Percentiles rank a stretch among this genome's conserved stretches.
Conservation (phyloP, 2,797 vertebrate genomes). For the Typhlichthys eigenmanni region DNA sequence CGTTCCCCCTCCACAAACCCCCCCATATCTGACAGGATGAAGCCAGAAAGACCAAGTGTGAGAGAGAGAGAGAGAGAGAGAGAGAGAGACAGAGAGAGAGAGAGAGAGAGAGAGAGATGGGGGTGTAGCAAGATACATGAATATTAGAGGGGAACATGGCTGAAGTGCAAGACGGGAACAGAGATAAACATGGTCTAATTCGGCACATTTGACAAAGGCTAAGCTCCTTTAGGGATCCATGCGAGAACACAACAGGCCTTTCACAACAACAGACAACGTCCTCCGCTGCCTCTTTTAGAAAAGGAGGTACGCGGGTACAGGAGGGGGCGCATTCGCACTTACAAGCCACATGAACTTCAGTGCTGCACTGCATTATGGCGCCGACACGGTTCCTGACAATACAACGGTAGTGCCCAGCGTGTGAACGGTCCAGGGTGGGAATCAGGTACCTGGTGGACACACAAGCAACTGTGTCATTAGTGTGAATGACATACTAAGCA, state of each 20-base stretch:
- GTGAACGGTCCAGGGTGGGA: slow-evolving; percentile 89
- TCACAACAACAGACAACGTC: slow-evolving; percentile 33
- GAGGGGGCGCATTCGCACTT: slow-evolving; percentile 72
- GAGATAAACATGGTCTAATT: slow-evolving; percentile 22
- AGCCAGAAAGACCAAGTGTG: neutral
- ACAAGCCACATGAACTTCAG: slow-evolving; percentile 97
- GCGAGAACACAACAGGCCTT: slow-evolving; percentile 27
- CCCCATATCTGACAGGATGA: slow-evolving; percentile 85
- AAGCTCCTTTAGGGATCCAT: slow-evolving; percentile 29
- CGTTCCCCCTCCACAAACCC: slow-evolving; percentile 88
- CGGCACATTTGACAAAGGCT: slow-evolving; percentile 30
- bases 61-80: slow-evolving; percentile 4
- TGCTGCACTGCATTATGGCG: slow-evolving; percentile 93
- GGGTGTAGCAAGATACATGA: slow-evolving; percentile 11
- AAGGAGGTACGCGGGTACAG: neutral
- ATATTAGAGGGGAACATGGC: neutral
- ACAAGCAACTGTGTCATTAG: slow-evolving; percentile 29
- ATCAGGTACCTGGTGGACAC: slow-evolving; percentile 89
- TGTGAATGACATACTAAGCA: slow-evolving; percentile 36
- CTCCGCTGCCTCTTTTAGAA: slow-evolving; percentile 20
- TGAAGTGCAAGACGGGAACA: slow-evolving; percentile 7
- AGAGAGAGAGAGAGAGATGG: slow-evolving; percentile 14
- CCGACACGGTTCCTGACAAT: slow-evolving; percentile 96
- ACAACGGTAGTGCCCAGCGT: slow-evolving; percentile 96
- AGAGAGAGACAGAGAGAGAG: neutral